Base-by-base conservation (phyloP, 1,140 invertebrate species). In the Leptopilina clavipes region DNA sequence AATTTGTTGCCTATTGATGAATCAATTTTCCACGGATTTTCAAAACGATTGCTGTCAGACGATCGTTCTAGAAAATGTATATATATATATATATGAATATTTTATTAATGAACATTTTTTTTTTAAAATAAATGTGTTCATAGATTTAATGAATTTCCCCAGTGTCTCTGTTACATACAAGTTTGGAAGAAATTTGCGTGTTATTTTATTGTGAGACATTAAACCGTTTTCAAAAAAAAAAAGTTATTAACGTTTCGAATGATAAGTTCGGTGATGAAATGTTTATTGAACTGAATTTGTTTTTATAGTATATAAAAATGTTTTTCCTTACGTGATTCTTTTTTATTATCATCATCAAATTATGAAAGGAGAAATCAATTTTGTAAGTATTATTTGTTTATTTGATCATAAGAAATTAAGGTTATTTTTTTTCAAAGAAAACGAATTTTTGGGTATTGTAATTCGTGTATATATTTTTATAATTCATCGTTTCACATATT, bases 11-110 rank as follows among this genome's bases (percentile, higher is more conserved):
- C 59, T 37, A 65, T 6, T 65, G 22, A 65, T 31, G 45, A 11
- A 0, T 10, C 19, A 19, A 43, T 48, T 22, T 3, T 10, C 11
- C 18, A 0, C 9, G 19, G 45, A 22, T 22, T 48, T 8, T 14
- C 19, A 44, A 14, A 11, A 19, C 18, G 71, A 72, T 11, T 76
- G 22, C 18, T 48, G 48, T 18, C 70, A 75, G 54, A 72, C 70
- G 70, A 56, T 40, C 45, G 18, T 25, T 31, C 44, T 71, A 48
- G 19, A 70, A 75, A 45, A 52, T 71, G 71, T 72, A 72, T 44
- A 72, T 72, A 72, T 44, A 22, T 65, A 72, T 44, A 72, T 72
- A 72, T 44, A 22, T 65, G 1, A 65, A 48, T 25, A 18, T 71
- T 71, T 72, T 3, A 52, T 48, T 8, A 72, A 72, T 22, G 18